phyloP scores from a whole-genome alignment of 2,888 invertebrate genomes.

The Seira ritae region DNA sequence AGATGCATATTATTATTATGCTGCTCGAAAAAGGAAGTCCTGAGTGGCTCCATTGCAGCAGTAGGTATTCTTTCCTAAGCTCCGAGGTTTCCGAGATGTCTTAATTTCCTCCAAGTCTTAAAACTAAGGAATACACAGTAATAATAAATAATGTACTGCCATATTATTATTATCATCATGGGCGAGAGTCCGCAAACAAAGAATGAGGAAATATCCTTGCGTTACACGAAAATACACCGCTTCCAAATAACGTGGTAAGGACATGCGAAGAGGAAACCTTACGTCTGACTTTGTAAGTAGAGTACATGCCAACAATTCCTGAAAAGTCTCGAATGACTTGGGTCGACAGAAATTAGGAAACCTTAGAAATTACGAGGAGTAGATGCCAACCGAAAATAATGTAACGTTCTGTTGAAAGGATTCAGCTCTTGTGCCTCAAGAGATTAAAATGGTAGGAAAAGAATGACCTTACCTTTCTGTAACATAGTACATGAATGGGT shows the following conservation, averaged over 20 bases:
- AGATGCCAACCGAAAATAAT: not conserved
- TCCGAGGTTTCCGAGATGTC: not conserved
- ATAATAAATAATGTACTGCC: not conserved
- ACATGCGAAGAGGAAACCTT: not conserved
- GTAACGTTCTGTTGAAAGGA: not conserved
- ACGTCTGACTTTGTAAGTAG: not conserved
- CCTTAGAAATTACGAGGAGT: not conserved
- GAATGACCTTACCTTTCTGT: not conserved
- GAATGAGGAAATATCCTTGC: no score
- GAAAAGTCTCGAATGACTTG: not conserved
- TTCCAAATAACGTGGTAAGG: no score
- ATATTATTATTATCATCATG: no score
- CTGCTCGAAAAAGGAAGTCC: not conserved
- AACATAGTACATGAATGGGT: not conserved
- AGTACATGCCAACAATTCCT: not conserved
- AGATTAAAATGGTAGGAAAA: not conserved
- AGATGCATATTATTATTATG: not conserved
- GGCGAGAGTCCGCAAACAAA: no score
- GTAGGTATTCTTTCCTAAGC: not conserved
- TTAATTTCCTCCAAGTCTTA: slow-evolving; percentile 4
- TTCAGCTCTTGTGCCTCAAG: not conserved
- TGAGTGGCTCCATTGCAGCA: not conserved
- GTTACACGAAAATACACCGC: no score
- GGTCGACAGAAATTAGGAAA: not conserved
- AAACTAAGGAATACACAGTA: not conserved